Base-by-base conservation (phyloP, 2,888 invertebrate species). In the Amblyteles armatorius region DNA sequence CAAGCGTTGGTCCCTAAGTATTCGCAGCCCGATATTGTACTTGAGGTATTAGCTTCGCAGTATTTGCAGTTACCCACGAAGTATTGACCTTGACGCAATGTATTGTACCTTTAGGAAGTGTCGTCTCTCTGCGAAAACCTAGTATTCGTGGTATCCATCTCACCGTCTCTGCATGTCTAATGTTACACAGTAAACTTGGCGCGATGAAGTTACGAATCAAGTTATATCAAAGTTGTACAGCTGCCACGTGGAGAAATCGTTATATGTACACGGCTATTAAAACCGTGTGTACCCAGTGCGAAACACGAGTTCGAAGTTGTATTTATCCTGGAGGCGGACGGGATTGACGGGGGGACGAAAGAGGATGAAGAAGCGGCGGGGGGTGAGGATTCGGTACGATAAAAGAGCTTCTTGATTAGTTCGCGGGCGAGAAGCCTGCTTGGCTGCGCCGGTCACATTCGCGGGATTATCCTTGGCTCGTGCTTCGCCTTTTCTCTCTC, bases 351-450 rank as follows among this genome's bases (percentile, higher is more conserved):
- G 79, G 44, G 60, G 72, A 60, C 82, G 74, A 68, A 77, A 79
- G 76, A 22, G 44, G 78, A 79, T 67, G 77, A 78, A 67, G 50
- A 52, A 60, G 48, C n/a, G 67, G 29, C 48, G 55, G 26, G 60
- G 40, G 44, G 48, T 11, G 50, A 85, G 78, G 48, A 57, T n/a
- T 48, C 44, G 60, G 86, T 82, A 80, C 81, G 87, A 87, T 82
- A 88, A 87, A 87, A 87, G 86, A 87, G 85, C 84, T 87, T 87
- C 88, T 85, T 85, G 88, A 88, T 87, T 85, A 85, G 85, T 86
- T 86, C 85, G 81, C 72, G 83, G 83, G 82, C 82, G 86, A 84
- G 84, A 87, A 86, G 84, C 83, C 84, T 65, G 67, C 82, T 80
- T 69, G 79, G 72, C 84, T 86, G 71, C 81, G 67, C 81, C 69